phyloP scores from a whole-genome alignment of 2,888 invertebrate genomes.

The Pyrrhosoma nymphula region DNA sequence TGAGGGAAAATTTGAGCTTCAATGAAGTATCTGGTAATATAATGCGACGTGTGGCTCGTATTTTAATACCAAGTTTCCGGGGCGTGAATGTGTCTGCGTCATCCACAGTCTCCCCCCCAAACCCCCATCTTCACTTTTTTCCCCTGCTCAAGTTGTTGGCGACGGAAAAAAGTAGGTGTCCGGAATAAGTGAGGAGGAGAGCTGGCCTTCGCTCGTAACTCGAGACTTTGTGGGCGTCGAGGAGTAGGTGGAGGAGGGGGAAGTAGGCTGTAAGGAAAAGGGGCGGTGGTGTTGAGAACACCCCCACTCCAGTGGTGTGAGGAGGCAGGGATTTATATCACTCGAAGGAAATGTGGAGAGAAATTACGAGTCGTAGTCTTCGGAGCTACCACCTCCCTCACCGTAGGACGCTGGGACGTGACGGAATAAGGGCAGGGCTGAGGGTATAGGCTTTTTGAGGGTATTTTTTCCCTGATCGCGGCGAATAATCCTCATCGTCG shows the following conservation, averaged over 20 bases:
- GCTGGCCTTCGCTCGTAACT: conserved; percentile 39
- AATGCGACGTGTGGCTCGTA: not conserved
- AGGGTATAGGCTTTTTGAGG: not conserved
- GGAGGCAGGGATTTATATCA: conserved; percentile 18
- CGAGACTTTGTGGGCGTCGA: conserved; percentile 18
- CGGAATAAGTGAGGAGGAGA: conserved; percentile 25
- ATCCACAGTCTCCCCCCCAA: not conserved
- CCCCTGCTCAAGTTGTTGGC: conserved; percentile 12
- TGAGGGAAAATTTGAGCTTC: not conserved
- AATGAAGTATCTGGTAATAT: not conserved
- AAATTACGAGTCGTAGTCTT: conserved; percentile 11
- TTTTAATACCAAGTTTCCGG: conserved; percentile 26
- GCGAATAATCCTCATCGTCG: not conserved
- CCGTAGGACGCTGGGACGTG: not conserved
- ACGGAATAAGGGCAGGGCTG: conserved; percentile 3
- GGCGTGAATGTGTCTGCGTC: conserved; percentile 31
- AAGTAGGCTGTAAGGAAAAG: not conserved
- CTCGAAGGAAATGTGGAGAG: conserved; percentile 21
- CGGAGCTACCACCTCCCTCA: not conserved
- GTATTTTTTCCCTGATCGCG: not conserved
- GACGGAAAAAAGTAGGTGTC: conserved; percentile 28
- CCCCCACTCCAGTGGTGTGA: not conserved
- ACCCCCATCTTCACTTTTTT: not conserved
- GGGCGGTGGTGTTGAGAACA: not conserved
- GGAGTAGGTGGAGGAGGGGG: not conserved